A percentile compares a stretch with the other conserved stretches of the same genome.
Conservation (phyloP, 2,797 vertebrate genomes). For the Gambusia yucatana region DNA sequence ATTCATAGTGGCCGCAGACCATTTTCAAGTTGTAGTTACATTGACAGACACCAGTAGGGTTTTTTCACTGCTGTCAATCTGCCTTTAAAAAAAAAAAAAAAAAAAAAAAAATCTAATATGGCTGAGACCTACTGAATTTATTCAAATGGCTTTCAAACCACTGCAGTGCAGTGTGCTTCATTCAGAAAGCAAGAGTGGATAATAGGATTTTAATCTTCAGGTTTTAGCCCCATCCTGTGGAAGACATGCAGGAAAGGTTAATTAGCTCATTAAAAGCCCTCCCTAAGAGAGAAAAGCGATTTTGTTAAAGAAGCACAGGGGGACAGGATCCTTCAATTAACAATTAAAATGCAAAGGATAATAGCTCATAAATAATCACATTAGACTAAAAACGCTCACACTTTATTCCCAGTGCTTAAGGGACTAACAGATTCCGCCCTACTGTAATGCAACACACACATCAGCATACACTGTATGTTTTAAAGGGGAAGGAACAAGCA, state of each 20-base stretch:
- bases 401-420: conserved; percentile 16
- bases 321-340: conserved; percentile 38
- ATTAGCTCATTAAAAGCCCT: conserved; percentile 72
- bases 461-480: not conserved
- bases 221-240: conserved; percentile 65
- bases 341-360: conserved; percentile 33
- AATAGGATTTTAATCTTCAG: conserved; percentile 44
- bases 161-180: conserved; percentile 59
- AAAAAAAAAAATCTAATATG: conserved; percentile 46
- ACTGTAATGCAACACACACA: conserved; percentile 13
- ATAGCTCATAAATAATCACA: conserved; percentile 37
- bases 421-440: not conserved
- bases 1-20: conserved; percentile 50
- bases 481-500: not conserved
- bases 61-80: conserved; percentile 27
- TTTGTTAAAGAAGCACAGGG: conserved; percentile 40
- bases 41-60: conserved; percentile 30
- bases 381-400: conserved; percentile 24
- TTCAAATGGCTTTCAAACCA: conserved; percentile 68
- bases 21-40: conserved; percentile 27
- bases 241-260: conserved; percentile 75
- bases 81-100: not conserved
- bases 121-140: conserved; percentile 53
- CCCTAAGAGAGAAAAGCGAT: conserved; percentile 62
- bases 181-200: conserved; percentile 57